Conservation (phyloP, 92 coral and sea anemone genomes). For the Pocillopora meandrina region DNA sequence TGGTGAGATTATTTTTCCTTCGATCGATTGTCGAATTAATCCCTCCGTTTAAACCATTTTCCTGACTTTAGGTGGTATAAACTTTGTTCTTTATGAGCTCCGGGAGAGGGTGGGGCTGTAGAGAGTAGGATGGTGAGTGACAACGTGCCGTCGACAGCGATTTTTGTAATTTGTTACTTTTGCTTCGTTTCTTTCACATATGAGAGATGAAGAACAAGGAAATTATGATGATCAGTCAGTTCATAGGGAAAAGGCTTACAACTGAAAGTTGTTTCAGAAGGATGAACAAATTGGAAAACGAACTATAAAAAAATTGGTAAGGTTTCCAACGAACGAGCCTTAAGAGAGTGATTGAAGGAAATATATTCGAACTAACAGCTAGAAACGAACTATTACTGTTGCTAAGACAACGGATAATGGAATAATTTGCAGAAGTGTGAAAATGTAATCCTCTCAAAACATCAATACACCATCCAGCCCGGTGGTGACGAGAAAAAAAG, state of each 20-base stretch:
- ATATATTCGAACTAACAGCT: too few species aligned
- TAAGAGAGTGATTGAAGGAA: too few species aligned
- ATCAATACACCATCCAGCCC: too few species aligned
- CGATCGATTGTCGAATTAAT: neutral
- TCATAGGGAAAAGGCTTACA: neutral
- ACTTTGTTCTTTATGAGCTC: neutral
- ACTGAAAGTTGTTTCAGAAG: neutral
- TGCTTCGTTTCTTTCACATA: neutral
- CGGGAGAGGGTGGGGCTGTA: neutral
- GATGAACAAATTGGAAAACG: neutral
- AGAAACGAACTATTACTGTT: too few species aligned
- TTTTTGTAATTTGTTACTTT: neutral
- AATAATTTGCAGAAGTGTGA: too few species aligned
- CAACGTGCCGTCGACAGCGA: neutral
- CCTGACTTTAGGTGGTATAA: neutral
- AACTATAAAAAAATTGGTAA: neutral
- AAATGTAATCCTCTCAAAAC: too few species aligned
- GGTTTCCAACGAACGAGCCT: too few species aligned
- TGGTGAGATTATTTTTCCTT: neutral
- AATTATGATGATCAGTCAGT: neutral
- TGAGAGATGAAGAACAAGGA: neutral
- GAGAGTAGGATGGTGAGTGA: neutral
- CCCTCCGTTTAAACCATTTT: too few species aligned
- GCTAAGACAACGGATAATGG: too few species aligned
- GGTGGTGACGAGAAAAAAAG: too few species aligned